Percentiles rank a stretch among this genome's conserved stretches.
These are phyloP conservation scores for Masnerella sp. DNA, from an alignment of 2,888 invertebrate genomes.

Conservation along the genomic window DNA sequence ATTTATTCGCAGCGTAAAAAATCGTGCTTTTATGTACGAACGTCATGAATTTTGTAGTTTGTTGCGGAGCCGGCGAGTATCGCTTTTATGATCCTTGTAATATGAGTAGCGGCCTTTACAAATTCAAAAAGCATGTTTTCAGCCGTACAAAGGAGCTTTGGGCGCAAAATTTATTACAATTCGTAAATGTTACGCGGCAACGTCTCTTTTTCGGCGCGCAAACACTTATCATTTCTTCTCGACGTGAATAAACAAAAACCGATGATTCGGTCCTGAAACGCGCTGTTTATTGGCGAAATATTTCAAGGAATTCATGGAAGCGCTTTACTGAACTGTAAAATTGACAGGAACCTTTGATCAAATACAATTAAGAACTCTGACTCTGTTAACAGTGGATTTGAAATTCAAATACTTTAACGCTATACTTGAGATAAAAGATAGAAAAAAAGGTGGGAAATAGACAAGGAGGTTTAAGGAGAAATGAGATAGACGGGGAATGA, in stretches of 20 bases:
- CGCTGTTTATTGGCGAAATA: constrained; percentile 26
- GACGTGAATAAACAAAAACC: background rate
- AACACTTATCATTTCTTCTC: background rate
- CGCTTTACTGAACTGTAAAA: constrained; percentile 43
- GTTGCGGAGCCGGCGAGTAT: constrained; percentile 32
- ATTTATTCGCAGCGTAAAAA: too few relatives aligned
- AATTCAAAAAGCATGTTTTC: constrained; percentile 42
- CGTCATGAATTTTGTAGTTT: constrained; percentile 40
- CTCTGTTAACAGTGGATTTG: constrained; percentile 44
- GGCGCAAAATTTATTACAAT: constrained; percentile 28
- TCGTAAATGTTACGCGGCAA: background rate
- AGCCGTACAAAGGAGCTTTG: constrained; percentile 13
- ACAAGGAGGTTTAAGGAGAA: background rate
- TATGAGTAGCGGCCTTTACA: constrained; percentile 41
- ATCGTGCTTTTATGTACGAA: constrained; percentile 29
- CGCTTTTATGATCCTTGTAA: constrained; percentile 48
- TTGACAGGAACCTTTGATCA: constrained; percentile 55
- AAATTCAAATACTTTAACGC: constrained; percentile 49
- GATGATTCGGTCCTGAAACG: background rate
- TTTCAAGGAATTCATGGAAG: constrained; percentile 26
- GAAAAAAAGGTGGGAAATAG: background rate
- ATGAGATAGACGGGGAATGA: background rate
- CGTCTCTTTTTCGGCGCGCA: background rate
- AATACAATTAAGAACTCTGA: constrained; percentile 51
- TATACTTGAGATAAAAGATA: constrained; percentile 44